Percentiles rank a stretch among this genome's conserved stretches.
phyloP scores from a whole-genome alignment of 2,888 invertebrate species.

The Hesperia comma region DNA sequence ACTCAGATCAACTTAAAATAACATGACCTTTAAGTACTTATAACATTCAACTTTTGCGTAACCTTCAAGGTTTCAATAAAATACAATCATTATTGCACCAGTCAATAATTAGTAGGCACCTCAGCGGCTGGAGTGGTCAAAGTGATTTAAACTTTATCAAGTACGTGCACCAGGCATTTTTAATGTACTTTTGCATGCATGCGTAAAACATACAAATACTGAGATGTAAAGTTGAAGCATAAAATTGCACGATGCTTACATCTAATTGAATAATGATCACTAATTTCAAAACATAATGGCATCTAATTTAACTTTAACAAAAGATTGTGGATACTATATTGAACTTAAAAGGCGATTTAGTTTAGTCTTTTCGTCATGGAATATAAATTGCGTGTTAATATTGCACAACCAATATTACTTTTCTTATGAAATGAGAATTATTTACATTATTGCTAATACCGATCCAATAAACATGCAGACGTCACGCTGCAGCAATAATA shows the following conservation, averaged over 20 bases:
- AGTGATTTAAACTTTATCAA: neutral
- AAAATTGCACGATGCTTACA: neutral
- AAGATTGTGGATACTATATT: too few relatives aligned
- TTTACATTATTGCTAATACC: slow-evolving; percentile 9
- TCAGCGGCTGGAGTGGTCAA: neutral
- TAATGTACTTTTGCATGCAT: neutral
- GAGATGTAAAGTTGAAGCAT: neutral
- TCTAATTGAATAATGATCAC: too few relatives aligned
- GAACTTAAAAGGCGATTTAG: too few relatives aligned
- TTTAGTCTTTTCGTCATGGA: neutral
- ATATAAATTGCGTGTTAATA: slow-evolving; percentile 8
- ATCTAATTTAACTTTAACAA: too few relatives aligned
- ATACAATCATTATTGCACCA: slow-evolving; percentile 7
- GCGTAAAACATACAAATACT: neutral
- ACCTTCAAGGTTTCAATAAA: slow-evolving; percentile 9
- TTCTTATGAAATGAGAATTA: neutral
- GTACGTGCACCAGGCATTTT: neutral
- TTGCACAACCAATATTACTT: neutral
- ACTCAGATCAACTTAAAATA: slow-evolving; percentile 6
- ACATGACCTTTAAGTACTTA: neutral
- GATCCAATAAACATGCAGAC: slow-evolving; percentile 15
- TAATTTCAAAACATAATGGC: too few relatives aligned
- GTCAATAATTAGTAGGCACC: slow-evolving; percentile 12
- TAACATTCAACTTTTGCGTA: slow-evolving; percentile 4
- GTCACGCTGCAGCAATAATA: slow-evolving; percentile 27